Percentiles rank a stretch among this genome's conserved stretches.
phyloP scores from a whole-genome alignment of 2,888 invertebrate genomes.

The Trichopoda pennipes region DNA sequence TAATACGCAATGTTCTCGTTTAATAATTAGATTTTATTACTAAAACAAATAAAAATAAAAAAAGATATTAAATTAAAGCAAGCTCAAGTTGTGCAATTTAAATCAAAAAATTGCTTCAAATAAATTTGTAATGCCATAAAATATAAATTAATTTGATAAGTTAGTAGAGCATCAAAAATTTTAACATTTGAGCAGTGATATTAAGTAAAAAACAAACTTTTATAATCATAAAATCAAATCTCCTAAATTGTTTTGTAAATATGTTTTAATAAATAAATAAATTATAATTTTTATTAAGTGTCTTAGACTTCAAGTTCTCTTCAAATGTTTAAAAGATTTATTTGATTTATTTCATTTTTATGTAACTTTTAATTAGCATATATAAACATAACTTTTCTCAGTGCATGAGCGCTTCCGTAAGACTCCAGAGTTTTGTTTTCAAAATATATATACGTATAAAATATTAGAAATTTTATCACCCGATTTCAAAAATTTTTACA shows the following conservation, averaged over 20 bases:
- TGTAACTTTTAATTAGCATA: constrained; percentile 25
- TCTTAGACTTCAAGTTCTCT: constrained; percentile 68
- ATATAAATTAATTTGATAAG: constrained; percentile 15
- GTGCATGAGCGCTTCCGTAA: constrained; percentile 71
- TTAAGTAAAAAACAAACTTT: constrained; percentile 54
- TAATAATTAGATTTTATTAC: constrained; percentile 66
- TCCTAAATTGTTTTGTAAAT: constrained; percentile 51
- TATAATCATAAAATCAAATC: constrained; percentile 25
- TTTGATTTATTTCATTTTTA: constrained; percentile 17
- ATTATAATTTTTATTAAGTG: constrained; percentile 54
- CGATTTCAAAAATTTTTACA: constrained; percentile 37
- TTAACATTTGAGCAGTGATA: constrained; percentile 62
- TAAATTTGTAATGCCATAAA: constrained; percentile 57
- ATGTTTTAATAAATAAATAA: constrained; percentile 16
- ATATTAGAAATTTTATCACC: constrained; percentile 14
- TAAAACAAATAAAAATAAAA: constrained; percentile 15
- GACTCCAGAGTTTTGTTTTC: constrained; percentile 69
- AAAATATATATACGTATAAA: constrained; percentile 36
- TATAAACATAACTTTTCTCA: constrained; percentile 60
- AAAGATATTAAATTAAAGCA: background rate
- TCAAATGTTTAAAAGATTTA: constrained; percentile 29
- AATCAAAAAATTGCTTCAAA: constrained; percentile 47
- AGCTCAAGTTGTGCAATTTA: constrained; percentile 59
- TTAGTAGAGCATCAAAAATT: constrained; percentile 32
- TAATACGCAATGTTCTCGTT: constrained; percentile 67